phyloP scores from a whole-genome alignment of 2,888 invertebrate species.

The Eledone cirrhosa region DNA sequence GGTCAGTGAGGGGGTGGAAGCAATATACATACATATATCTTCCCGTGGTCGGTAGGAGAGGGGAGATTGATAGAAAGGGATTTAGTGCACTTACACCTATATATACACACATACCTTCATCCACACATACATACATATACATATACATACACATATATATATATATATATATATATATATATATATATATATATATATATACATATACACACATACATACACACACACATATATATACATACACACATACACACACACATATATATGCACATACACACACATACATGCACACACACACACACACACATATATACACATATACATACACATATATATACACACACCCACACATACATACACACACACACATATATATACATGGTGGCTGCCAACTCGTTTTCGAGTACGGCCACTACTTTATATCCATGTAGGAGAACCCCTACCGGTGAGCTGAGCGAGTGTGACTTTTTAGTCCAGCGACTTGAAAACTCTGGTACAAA shows the following conservation, averaged over 20 bases:
- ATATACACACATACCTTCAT: neutral
- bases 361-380: neutral
- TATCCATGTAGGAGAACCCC: too few relatives aligned
- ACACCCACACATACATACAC: neutral
- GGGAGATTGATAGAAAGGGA: too few relatives aligned
- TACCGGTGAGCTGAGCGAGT: too few relatives aligned
- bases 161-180: neutral
- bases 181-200: neutral
- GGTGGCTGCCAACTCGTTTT: too few relatives aligned
- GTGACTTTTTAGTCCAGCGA: too few relatives aligned
- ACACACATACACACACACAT: neutral
- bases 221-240: neutral
- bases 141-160: neutral
- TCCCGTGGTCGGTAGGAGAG: too few relatives aligned
- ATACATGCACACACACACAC: neutral
- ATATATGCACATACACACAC: neutral
- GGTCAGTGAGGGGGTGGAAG: too few relatives aligned
- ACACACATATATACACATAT: neutral
- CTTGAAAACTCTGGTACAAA: too few relatives aligned
- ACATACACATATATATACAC: too few relatives aligned
- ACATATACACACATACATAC: neutral
- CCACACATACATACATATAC: neutral
- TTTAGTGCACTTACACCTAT: neutral
- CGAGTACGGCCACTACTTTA: too few relatives aligned
- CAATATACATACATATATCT: too few relatives aligned